Evolutionary conservation across 2,797 vertebrate genomes (phyloP), one percentile per base, ranked within the genome.

Genomic region (Pangasius krempfi): DNA sequence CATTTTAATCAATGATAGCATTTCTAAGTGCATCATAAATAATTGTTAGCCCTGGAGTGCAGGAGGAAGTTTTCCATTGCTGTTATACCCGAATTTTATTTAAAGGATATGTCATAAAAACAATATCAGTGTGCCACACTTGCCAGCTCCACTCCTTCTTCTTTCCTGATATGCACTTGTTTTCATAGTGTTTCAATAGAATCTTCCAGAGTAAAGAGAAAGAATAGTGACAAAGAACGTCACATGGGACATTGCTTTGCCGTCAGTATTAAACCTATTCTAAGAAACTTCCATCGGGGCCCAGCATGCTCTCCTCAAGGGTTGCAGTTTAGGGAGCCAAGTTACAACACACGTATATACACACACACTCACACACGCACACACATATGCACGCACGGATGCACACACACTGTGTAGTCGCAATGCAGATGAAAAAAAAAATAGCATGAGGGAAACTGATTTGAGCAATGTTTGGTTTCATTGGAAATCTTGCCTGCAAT

Each of bases 301-400:
- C 50, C 85, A 89, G 85, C 72, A 70, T 84, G 80, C 58, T 87
- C 20, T 87, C 60, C 85, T 89, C 72, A 64, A 84, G 85, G 88
- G 80, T 33, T 58, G 56, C 85, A 75, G 85, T 60, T 82, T 44
- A 40, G 60, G n/a, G 70, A 89, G 79, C 79, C 88, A 84, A 64
- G 70, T 70, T 75, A 68, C 40, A 56, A 22, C 20, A 75, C 66
- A 62, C 37, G 64, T 16, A 76, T 44, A 64, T 40, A 66, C 52
- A 85, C 85, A 87, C 40, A 87, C 76, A 81, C 47, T 72, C 60
- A 66, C 47, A 82, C 62, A 83, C 81, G 27, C 58, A 66, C 27
- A 5, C 78, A 86, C 85, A 82, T n/a, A 82, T 70, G 44, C 60
- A 79, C 64, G n/a, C 73, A 80, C 40, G 25, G 44, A 84, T 68